These are phyloP conservation scores for Pemphredon lugubris DNA, from an alignment of 2,888 invertebrate species.

Conservation along the genomic window DNA sequence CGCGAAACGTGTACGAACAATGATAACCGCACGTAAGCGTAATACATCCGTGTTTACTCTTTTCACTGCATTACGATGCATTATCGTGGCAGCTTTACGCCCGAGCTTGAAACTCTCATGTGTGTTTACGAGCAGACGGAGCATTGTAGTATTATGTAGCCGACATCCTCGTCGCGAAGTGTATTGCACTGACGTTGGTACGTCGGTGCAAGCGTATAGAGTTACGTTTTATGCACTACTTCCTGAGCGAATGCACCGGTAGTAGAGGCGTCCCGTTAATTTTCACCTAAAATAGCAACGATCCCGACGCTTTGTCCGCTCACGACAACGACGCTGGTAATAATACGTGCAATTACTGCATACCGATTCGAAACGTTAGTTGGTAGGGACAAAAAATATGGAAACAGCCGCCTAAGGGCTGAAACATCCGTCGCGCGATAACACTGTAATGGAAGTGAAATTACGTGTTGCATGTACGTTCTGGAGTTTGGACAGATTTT, in stretches of 20 bases:
- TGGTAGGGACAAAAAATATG: too few species aligned
- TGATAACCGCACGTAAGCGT: too few species aligned
- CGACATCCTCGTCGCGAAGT: not conserved
- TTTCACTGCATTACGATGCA: not conserved
- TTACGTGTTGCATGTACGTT: too few species aligned
- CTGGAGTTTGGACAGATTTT: too few species aligned
- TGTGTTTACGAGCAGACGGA: slow-evolving; percentile 28
- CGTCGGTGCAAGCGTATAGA: slow-evolving; percentile 16
- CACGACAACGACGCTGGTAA: not conserved
- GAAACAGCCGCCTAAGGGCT: too few species aligned
- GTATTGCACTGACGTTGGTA: slow-evolving; percentile 18
- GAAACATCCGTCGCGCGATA: too few species aligned
- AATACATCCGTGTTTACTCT: too few species aligned
- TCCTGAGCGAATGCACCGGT: slow-evolving; percentile 19
- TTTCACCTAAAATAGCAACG: slow-evolving; percentile 8
- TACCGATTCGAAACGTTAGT: too few species aligned
- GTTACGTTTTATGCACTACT: slow-evolving; percentile 43
- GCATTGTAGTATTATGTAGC: slow-evolving; percentile 38
- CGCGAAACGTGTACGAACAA: too few species aligned
- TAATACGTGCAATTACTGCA: too few species aligned
- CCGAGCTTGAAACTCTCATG: slow-evolving; percentile 19
- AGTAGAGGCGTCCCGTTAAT: slow-evolving; percentile 20
- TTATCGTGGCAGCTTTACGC: slow-evolving; percentile 23
- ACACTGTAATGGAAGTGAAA: too few species aligned
- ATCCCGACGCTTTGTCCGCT: not conserved